These are phyloP conservation scores for Ibycter americanus DNA, from an alignment of 2,797 vertebrate species.

Conservation along the genomic window DNA sequence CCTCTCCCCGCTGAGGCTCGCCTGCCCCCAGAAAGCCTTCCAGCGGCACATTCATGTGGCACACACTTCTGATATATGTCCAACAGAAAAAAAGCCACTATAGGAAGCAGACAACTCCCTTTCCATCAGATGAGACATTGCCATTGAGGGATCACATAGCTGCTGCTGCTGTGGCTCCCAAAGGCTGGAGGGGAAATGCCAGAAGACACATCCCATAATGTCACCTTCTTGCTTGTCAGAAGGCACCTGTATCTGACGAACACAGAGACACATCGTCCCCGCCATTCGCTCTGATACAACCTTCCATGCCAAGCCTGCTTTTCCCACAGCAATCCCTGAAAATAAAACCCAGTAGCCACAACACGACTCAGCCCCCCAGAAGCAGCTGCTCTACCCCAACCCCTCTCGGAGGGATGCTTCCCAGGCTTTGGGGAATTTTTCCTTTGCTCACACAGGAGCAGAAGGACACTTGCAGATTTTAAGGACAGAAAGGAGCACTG, in stretches of 20 bases:
- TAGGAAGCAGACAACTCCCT: background rate
- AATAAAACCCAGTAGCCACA: background rate
- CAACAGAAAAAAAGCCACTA: background rate
- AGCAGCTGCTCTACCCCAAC: background rate
- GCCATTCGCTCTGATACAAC: background rate
- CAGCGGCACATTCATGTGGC: rapidly evolving
- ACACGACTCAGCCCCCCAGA: rapidly evolving
- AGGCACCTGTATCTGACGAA: background rate
- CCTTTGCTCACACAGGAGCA: background rate
- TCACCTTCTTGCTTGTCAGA: background rate
- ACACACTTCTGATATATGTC: background rate
- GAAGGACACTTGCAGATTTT: background rate
- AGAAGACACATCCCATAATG: background rate
- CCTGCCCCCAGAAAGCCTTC: background rate
- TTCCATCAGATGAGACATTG: background rate
- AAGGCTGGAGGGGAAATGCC: background rate
- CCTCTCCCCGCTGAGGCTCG: background rate
- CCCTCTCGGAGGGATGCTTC: background rate
- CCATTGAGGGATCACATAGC: background rate
- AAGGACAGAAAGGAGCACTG: background rate
- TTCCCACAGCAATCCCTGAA: no score
- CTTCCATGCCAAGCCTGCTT: background rate
- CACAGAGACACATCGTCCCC: rapidly evolving
- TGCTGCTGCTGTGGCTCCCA: background rate
- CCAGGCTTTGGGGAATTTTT: rapidly evolving